phyloP scores from a whole-genome alignment of 2,888 invertebrate genomes.

The Mesochorus sp. region DNA sequence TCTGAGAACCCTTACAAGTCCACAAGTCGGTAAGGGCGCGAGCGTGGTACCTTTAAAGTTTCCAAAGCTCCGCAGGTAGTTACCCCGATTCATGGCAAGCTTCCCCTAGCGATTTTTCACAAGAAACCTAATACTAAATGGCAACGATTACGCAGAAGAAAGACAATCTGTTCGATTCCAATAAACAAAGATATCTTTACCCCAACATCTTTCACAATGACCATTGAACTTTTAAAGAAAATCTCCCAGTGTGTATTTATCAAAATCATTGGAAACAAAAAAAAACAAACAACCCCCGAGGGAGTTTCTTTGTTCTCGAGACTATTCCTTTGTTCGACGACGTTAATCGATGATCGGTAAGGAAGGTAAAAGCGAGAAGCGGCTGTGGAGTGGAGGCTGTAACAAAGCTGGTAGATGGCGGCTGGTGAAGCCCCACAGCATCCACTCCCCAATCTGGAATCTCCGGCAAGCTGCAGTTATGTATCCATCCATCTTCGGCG shows the following conservation, averaged over 20 bases:
- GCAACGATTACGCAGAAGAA: neutral
- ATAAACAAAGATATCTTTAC: neutral
- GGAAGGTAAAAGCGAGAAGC: conserved; percentile 21
- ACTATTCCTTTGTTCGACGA: no score
- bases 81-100: neutral
- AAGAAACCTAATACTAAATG: neutral
- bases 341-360: conserved; percentile 43
- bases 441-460: neutral
- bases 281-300: neutral
- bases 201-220: neutral
- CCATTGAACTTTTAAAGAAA: neutral
- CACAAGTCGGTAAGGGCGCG: conserved; percentile 51
- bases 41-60: conserved; percentile 1
- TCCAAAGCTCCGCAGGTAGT: neutral
- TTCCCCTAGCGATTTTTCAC: neutral
- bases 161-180: neutral
- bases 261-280: neutral
- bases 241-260: no score
- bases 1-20: neutral
- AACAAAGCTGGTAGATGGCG: conserved; percentile 67
- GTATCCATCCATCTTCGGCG: neutral
- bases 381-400: neutral
- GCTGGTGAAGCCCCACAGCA: neutral
- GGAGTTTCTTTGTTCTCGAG: no score
- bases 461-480: neutral